phyloP scores from a whole-genome alignment of 2,113 vertebrate species.

The Mandrillus leucophaeus region DNA sequence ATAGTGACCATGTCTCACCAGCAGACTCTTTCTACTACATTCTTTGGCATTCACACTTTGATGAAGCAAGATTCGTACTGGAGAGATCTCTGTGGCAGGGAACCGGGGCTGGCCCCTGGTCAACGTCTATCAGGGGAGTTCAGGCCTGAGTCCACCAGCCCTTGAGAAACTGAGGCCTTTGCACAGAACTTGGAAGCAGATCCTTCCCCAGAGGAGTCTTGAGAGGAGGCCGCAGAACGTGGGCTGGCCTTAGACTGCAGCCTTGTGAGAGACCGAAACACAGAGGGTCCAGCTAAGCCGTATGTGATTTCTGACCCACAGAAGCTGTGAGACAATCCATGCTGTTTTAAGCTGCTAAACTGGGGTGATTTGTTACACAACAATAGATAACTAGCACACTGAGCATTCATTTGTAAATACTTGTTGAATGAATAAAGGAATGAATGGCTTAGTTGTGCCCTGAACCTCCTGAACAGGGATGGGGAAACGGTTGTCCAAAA shows the following conservation, averaged over 20 bases:
- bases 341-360: not conserved
- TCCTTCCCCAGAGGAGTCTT: not conserved
- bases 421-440: not conserved
- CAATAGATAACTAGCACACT: not conserved
- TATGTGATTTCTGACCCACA: not conserved
- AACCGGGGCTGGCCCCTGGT: not conserved
- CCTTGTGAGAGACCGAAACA: not conserved
- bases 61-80: not conserved
- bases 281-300: accelerated
- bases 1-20: not conserved
- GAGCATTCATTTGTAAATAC: not conserved
- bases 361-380: not conserved
- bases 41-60: not conserved
- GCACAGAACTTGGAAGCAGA: not conserved
- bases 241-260: not conserved
- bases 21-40: not conserved
- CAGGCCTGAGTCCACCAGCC: not conserved
- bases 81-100: not conserved
- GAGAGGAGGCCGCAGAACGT: not conserved
- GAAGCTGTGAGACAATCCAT: not conserved
- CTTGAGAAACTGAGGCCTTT: not conserved
- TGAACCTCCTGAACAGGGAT: not conserved
- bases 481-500: not conserved
- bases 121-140: not conserved
- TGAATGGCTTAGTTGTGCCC: not conserved